These are phyloP conservation scores for Galeopsomyia nigrocyanea DNA, from an alignment of 2,888 invertebrate species.

Conservation along the genomic window DNA sequence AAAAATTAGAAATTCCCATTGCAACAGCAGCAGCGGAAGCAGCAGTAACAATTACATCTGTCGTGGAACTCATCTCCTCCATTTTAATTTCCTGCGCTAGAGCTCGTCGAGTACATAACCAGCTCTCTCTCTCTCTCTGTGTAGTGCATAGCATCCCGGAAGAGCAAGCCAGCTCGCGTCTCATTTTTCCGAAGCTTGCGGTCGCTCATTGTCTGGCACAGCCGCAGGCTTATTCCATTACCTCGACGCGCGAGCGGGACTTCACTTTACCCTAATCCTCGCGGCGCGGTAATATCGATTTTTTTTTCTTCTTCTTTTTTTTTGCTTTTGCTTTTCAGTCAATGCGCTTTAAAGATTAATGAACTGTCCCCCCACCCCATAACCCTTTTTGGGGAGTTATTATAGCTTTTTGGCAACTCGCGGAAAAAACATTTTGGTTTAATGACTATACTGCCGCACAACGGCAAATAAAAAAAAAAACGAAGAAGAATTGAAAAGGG, in stretches of 20 bases:
- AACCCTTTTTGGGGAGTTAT: constrained; percentile 6
- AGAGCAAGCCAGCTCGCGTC: background rate
- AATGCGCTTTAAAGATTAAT: constrained; percentile 44
- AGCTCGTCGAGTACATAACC: too few relatives aligned
- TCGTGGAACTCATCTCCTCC: too few relatives aligned
- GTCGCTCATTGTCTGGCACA: constrained; percentile 14
- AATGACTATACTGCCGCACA: too few relatives aligned
- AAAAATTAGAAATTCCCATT: too few relatives aligned
- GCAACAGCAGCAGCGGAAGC: too few relatives aligned
- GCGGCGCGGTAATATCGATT: background rate
- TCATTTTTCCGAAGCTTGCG: constrained; percentile 16
- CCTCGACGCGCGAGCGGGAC: constrained; percentile 18
- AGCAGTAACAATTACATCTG: too few relatives aligned
- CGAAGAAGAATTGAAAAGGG: background rate
- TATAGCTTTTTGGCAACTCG: too few relatives aligned
- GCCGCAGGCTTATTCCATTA: constrained; percentile 32
- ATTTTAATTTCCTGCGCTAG: too few relatives aligned
- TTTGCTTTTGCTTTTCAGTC: background rate
- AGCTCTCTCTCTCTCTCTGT: too few relatives aligned
- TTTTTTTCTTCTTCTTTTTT: too few relatives aligned
- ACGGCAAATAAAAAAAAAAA: too few relatives aligned
- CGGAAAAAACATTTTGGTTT: too few relatives aligned
- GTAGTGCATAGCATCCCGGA: background rate
- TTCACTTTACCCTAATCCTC: constrained; percentile 27
- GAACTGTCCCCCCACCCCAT: background rate